Percentiles rank a stretch among this genome's conserved stretches.
Conservation (phyloP, 1,140 invertebrate genomes). For the Heliconius himera region DNA sequence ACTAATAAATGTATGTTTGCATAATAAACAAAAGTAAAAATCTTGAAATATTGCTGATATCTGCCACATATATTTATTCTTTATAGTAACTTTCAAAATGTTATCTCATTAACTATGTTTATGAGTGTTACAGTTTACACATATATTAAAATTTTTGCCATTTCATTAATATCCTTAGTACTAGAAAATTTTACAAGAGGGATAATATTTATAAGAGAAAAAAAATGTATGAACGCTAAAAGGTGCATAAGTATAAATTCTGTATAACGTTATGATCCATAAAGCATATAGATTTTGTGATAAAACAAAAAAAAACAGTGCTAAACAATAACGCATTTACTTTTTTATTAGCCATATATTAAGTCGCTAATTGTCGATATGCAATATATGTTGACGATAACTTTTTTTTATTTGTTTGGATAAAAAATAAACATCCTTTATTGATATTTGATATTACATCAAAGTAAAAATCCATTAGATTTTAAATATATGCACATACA, state of each 20-base stretch:
- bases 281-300: background rate
- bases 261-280: background rate
- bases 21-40: no score
- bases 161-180: background rate
- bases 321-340: conserved; percentile 33
- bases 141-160: background rate
- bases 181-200: no score
- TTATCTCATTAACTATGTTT: no score
- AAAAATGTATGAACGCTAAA: background rate
- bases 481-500: background rate
- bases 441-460: background rate
- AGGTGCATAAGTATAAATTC: background rate
- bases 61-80: no score
- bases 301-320: conserved; percentile 4
- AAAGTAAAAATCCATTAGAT: background rate
- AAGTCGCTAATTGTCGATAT: background rate
- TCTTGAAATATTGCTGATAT: no score
- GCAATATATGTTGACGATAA: background rate
- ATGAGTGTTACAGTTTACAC: no score
- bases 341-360: background rate
- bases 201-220: background rate
- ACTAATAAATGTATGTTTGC: background rate
- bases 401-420: background rate
- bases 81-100: no score
- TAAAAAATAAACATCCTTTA: no score